A percentile compares a stretch with the other conserved stretches of the same genome.
phyloP scores from a whole-genome alignment of 1,140 invertebrate species.

The Heterodera schachtii region DNA sequence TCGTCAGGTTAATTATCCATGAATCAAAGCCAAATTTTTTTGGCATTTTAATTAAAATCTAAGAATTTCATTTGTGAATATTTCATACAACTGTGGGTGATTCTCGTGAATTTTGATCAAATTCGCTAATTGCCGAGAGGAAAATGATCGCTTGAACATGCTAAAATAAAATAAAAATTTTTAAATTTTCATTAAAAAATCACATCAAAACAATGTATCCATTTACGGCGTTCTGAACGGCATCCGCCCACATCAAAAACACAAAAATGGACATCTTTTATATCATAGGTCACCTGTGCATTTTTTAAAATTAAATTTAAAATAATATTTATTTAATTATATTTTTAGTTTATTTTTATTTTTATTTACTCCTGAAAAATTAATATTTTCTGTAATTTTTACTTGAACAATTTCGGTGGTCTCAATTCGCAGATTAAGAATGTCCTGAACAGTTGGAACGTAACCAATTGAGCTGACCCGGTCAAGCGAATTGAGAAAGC shows the following conservation, averaged over 20 bases:
- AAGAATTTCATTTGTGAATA: background rate
- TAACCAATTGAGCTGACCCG: constrained; percentile 93
- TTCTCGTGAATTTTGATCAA: constrained; percentile 73
- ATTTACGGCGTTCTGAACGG: constrained; percentile 97
- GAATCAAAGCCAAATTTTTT: background rate
- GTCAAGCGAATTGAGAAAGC: constrained; percentile 77
- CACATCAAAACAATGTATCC: constrained; percentile 86
- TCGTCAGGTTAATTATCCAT: no score
- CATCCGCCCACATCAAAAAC: constrained; percentile 71
- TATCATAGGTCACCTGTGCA: background rate
- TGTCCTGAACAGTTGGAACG: constrained; percentile 98
- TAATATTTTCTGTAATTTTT: constrained; percentile 54
- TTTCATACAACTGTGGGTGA: constrained; percentile 67
- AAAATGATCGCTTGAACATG: constrained; percentile 90
- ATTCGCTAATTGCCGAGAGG: constrained; percentile 94
- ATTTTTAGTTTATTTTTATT: no score
- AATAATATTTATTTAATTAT: no score
- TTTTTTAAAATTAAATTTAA: background rate
- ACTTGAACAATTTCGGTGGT: constrained; percentile 99
- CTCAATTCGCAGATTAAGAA: constrained; percentile 94
- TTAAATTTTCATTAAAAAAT: background rate
- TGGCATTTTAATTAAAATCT: background rate
- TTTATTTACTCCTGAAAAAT: background rate
- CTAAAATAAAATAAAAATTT: constrained; percentile 66
- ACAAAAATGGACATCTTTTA: constrained; percentile 58